These are phyloP conservation scores for Hedychridium roseum DNA, from an alignment of 2,888 invertebrate species.

Conservation along the genomic window DNA sequence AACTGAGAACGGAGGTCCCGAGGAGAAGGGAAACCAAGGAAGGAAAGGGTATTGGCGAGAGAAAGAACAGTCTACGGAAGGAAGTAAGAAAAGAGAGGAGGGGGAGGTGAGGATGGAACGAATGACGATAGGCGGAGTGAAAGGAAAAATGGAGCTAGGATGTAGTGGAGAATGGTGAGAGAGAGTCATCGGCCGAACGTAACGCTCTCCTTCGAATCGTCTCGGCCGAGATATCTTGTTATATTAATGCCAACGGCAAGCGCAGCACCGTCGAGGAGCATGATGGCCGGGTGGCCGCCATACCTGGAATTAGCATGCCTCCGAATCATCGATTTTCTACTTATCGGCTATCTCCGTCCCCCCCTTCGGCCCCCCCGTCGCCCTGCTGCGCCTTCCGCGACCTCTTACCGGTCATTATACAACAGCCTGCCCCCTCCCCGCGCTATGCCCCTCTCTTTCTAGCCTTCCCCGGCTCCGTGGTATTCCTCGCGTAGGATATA, in stretches of 20 bases:
- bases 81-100: too few relatives aligned
- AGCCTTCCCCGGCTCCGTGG: too few relatives aligned
- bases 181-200: neutral
- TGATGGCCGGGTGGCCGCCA: slow-evolving; percentile 27
- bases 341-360: slow-evolving; percentile 48
- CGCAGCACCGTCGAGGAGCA: slow-evolving; percentile 28
- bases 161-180: neutral
- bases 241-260: slow-evolving; percentile 40
- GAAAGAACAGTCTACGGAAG: neutral
- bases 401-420: slow-evolving; percentile 44
- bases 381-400: slow-evolving; percentile 23
- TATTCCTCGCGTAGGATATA: slow-evolving; percentile 29
- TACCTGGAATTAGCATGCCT: slow-evolving; percentile 47
- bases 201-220: slow-evolving; percentile 10
- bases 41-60: too few relatives aligned
- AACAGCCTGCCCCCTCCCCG: slow-evolving; percentile 27
- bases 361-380: neutral
- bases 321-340: slow-evolving; percentile 57
- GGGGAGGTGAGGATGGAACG: too few relatives aligned
- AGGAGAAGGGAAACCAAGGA: too few relatives aligned
- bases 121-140: too few relatives aligned
- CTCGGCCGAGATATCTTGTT: slow-evolving; percentile 35
- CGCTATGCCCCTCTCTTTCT: too few relatives aligned
- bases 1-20: too few relatives aligned
- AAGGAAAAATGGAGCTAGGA: too few relatives aligned